Base-by-base conservation (phyloP, 2,797 vertebrate species). In the Poecilia picta region DNA sequence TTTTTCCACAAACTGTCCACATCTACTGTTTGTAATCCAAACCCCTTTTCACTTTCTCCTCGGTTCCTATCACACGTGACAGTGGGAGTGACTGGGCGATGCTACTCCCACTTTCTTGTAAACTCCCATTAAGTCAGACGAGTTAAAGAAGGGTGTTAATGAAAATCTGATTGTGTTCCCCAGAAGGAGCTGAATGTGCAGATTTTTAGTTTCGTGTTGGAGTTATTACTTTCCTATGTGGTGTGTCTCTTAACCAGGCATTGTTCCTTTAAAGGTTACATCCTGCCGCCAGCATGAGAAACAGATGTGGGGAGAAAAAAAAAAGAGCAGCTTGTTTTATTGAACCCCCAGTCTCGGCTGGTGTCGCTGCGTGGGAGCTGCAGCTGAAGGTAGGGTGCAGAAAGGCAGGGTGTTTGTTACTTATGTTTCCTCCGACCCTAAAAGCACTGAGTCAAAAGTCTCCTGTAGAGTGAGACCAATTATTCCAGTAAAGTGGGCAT, bases 221-320 rank as follows among this genome's bases (percentile, higher is more conserved):
- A 79, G 76, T 72, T 80, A 87, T 87, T 87, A 85, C 59, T 81
- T 79, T 77, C 74, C 78, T 68, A 72, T 59, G 78, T 43, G 13
- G 45, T 39, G 74, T 80, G 79, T 89, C 78, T 85, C 64, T 78
- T 92, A 87, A 84, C 64, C 82, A 84, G 78, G 45, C 79, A 77
- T 79, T 84, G 81, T 88, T 90, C 74, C 87, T 93, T 92, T 92
- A 91, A 88, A 86, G 91, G 82, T 91, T 91, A 89, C 88, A 91
- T 94, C 92, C 93, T 93, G 93, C 82, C 83, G 33, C 66, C 75
- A 51, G 85, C 91, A 95, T 94, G 85, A 93, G 90, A 95, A 94
- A 84, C 95, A 95, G 93, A 95, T 96, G 95, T 93, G 85, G 46
- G 62, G 75, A 82, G 74, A 25, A 89, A 89, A 53, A 68, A 68